Base-by-base conservation (phyloP, 2,797 vertebrate species). In the Scleropages formosus region DNA sequence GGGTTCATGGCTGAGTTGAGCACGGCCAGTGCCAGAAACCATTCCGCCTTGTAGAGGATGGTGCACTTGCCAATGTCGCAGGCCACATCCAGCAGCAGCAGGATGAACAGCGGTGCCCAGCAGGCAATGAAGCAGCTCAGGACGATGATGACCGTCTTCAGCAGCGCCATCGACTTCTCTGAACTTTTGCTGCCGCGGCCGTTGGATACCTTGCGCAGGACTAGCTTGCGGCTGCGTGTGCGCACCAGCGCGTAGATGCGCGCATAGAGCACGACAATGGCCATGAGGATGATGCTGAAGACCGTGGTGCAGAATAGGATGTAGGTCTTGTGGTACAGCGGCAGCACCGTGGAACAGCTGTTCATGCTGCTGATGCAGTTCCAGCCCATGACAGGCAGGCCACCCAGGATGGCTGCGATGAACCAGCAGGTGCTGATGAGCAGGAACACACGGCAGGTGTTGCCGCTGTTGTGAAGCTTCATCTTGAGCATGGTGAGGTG, bases 401-500 rank as follows among this genome's bases (percentile, higher is more conserved):
- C 94, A 0, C 97, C 97, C 0, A 99, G 90, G 56, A 94, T 84
- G 0, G 92, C 90, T 0, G 97, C 96, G 3, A 98, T 91, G 83
- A 96, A 89, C 97, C 97, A 99, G 83, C 96, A 96, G 0, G 93
- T 91, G 26, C 96, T 96, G 90, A 98, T 97, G n/a, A 98, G 91
- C 83, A 98, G 89, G 85, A 98, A 98, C 73, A 96, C 97, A 0
- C 97, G 95, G 67, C 90, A 95, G 47, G 95, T 95, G 84, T 96
- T 95, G 71, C 95, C 96, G 11, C 91, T 93, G 67, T 96, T 96
- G 89, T 97, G 95, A 13, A 98, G 90, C 76, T 98, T 98, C 96
- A 98, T 98, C 87, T 98, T 95, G 81, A 98, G 84, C 97, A 99
- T 99, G 75, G 97, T 99, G 78, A 98, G 95, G 79, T 98, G 98